Base-by-base conservation (phyloP, 1,140 invertebrate species). In the Drosophila kepulauana region DNA sequence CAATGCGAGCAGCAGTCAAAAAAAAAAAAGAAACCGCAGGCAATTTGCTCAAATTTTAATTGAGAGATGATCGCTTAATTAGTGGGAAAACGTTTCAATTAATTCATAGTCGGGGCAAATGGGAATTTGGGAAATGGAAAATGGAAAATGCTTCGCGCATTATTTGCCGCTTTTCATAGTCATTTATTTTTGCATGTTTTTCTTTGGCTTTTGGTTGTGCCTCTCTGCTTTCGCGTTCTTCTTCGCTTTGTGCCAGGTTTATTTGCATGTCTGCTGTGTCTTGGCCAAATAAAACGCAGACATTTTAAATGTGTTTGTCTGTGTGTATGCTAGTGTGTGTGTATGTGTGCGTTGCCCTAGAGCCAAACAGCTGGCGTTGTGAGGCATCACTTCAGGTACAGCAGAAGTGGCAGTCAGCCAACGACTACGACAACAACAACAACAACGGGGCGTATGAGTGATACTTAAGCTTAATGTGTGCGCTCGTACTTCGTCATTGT, bases 401-500 rank as follows among this genome's bases (percentile, higher is more conserved):
- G 64, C 57, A 56, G 45, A 69, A 79, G 77, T 73, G 56, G 56
- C 52, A 63, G 63, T 30, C 64, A 41, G 52, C 28, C 20, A 77
- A 28, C 70, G 43, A 35, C 43, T 78, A 65, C 35, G 20, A 38
- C 30, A 48, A 80, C 77, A 80, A 51, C 70, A 35, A 66, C 61
- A 61, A 69, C 64, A 62, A 80, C 74, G 85, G 81, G 86, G 73
- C 85, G 81, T 89, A 89, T 89, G 85, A 85, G 86, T 89, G 85
- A 81, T 88, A 81, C 85, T 89, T 84, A 75, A 84, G 62, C 61
- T 46, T 77, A 67, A 72, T 78, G 58, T 80, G 49, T 56, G 49
- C 33, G 28, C 63, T 20, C 38, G 51, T 33, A n/a, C 41, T 56
- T 38, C 48, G 38, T 38, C 25, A 48, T 54, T 61, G 45, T 73